phyloP scores from a whole-genome alignment of 2,888 invertebrate species.

The Tetragonula carbonaria region DNA sequence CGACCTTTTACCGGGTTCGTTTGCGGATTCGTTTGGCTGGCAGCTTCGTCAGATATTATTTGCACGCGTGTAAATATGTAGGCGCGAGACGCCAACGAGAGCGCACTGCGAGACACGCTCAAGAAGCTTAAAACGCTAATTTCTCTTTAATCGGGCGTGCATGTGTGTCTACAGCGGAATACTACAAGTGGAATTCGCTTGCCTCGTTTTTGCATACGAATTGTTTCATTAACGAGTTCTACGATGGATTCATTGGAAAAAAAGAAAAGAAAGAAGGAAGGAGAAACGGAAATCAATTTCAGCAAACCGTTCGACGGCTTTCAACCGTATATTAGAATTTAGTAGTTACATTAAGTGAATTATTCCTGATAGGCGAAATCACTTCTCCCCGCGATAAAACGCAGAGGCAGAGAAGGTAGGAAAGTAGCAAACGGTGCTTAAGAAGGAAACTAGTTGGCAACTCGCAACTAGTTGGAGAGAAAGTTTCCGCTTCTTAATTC shows the following conservation, averaged over 20 bases:
- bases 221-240: background rate
- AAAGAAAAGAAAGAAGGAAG: background rate
- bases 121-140: too few relatives aligned
- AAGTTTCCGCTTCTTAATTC: slow-evolving; percentile 4
- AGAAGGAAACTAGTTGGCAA: slow-evolving; percentile 3
- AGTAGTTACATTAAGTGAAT: background rate
- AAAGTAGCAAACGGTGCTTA: background rate
- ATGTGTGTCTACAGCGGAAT: too few relatives aligned
- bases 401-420: background rate
- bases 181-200: background rate
- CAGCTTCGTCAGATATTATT: too few relatives aligned
- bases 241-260: background rate
- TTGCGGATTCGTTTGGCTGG: background rate
- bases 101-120: too few relatives aligned
- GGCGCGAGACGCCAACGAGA: too few relatives aligned
- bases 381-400: background rate
- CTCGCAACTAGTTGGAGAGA: background rate
- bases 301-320: background rate
- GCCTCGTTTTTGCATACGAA: background rate
- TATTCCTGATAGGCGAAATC: background rate
- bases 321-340: background rate
- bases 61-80: too few relatives aligned
- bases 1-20: background rate
- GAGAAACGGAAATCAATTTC: background rate
- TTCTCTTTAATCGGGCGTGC: too few relatives aligned